These are phyloP conservation scores for Heliconius eleuchia DNA, from an alignment of 1,140 invertebrate genomes.

Conservation along the genomic window DNA sequence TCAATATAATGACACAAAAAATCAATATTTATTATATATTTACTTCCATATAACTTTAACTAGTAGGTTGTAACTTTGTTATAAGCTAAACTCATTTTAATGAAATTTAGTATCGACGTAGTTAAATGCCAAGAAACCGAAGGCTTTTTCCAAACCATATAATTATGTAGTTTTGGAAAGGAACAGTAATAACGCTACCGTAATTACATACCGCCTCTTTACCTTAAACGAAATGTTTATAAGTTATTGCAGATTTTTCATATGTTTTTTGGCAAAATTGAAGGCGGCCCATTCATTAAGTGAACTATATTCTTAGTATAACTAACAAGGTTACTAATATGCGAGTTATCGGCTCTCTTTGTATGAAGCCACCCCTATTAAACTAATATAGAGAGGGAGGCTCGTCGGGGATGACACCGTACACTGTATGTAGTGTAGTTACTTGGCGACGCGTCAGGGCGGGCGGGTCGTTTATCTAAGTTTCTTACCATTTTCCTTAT, in stretches of 20 bases:
- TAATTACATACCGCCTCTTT: background rate
- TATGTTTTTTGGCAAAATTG: background rate
- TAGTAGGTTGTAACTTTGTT: no score
- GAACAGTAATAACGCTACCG: background rate
- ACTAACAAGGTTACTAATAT: background rate
- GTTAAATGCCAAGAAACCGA: background rate
- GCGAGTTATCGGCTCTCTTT: background rate
- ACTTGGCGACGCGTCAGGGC: background rate
- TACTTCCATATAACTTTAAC: no score
- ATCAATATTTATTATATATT: no score
- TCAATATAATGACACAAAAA: no score
- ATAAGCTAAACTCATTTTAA: background rate
- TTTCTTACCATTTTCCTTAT: background rate
- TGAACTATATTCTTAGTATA: background rate
- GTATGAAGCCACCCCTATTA: background rate
- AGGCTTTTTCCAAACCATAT: background rate
- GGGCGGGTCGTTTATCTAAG: background rate
- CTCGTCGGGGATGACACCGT: background rate
- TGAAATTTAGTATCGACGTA: background rate
- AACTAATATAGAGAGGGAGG: background rate
- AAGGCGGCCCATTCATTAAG: background rate
- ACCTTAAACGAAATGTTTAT: background rate
- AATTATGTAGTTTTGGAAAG: constrained; percentile 1
- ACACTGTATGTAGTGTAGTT: background rate
- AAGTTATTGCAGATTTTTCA: no score